Conservation (phyloP, 2,888 invertebrate species). For the Pterostichus madidus region DNA sequence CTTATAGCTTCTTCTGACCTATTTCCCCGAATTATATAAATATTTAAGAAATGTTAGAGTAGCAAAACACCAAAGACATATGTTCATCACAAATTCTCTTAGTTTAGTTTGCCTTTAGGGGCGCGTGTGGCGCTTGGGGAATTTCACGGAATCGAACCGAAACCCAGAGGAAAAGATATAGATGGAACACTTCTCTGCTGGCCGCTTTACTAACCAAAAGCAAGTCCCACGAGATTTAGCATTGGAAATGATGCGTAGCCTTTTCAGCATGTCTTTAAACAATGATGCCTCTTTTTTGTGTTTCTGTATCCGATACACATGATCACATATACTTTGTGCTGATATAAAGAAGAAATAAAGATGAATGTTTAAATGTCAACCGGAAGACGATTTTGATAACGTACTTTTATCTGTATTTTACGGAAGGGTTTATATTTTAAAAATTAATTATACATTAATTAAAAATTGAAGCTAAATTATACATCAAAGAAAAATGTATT, state of each 20-base stretch:
- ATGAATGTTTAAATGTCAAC: constrained; percentile 37
- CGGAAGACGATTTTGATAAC: background rate
- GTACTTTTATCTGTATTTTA: background rate
- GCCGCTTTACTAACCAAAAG: constrained; percentile 7
- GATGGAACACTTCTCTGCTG: background rate
- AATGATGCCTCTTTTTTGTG: background rate
- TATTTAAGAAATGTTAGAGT: constrained; percentile 6
- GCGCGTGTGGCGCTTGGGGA: constrained; percentile 9
- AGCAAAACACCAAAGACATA: background rate
- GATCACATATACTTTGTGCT: background rate
- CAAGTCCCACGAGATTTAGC: background rate
- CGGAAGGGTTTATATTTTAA: no score
- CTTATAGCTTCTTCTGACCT: constrained; percentile 12
- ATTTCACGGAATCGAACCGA: background rate
- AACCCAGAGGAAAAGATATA: constrained; percentile 12
- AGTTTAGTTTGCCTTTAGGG: constrained; percentile 13
- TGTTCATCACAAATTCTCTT: constrained; percentile 30
- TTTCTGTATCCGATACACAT: constrained; percentile 11
- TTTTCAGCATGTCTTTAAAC: constrained; percentile 30
- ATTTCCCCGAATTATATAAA: constrained; percentile 17
- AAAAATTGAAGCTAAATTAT: no score
- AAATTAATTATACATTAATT: no score
- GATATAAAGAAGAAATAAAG: constrained; percentile 23
- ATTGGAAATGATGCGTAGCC: constrained; percentile 33
- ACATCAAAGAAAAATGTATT: no score